A percentile compares a stretch with the other conserved stretches of the same genome.
Conservation (phyloP, 1,140 invertebrate species). For the Ditylenchus dipsaci region DNA sequence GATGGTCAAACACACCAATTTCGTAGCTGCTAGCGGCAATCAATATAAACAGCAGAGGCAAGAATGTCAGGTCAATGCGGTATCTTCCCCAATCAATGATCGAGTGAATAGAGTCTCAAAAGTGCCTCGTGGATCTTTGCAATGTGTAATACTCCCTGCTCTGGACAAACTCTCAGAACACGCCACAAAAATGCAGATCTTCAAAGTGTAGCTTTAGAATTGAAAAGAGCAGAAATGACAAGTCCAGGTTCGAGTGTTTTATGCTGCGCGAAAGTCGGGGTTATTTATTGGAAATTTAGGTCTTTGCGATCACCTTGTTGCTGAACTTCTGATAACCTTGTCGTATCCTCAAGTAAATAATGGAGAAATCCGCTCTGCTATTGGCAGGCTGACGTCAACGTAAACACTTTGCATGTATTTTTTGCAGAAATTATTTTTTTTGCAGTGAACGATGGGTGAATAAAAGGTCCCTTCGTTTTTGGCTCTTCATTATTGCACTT, state of each 20-base stretch:
- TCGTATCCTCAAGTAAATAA: conserved; percentile 40
- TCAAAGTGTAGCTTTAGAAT: conserved; percentile 39
- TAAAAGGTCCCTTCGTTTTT: too few relatives aligned
- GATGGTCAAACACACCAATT: too few relatives aligned
- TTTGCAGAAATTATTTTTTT: too few relatives aligned
- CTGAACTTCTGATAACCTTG: conserved; percentile 48
- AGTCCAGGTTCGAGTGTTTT: conserved; percentile 32
- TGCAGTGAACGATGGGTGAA: too few relatives aligned
- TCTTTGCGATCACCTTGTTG: conserved; percentile 52
- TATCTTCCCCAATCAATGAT: not conserved
- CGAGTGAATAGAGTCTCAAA: not conserved
- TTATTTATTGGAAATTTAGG: conserved; percentile 18
- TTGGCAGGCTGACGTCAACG: conserved; percentile 42
- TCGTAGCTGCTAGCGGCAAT: too few relatives aligned
- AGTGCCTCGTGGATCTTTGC: conserved; percentile 37
- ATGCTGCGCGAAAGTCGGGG: not conserved
- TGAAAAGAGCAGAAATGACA: conserved; percentile 43
- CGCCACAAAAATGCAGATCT: conserved; percentile 47
- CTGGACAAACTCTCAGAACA: conserved; percentile 51
- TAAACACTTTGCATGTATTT: too few relatives aligned
- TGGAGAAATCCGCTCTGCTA: conserved; percentile 37
- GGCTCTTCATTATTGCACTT: too few relatives aligned
- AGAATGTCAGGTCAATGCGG: not conserved
- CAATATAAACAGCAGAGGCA: not conserved
- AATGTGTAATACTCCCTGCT: conserved; percentile 48